phyloP scores from a whole-genome alignment of 1,140 invertebrate genomes.

The Cydia splendana region DNA sequence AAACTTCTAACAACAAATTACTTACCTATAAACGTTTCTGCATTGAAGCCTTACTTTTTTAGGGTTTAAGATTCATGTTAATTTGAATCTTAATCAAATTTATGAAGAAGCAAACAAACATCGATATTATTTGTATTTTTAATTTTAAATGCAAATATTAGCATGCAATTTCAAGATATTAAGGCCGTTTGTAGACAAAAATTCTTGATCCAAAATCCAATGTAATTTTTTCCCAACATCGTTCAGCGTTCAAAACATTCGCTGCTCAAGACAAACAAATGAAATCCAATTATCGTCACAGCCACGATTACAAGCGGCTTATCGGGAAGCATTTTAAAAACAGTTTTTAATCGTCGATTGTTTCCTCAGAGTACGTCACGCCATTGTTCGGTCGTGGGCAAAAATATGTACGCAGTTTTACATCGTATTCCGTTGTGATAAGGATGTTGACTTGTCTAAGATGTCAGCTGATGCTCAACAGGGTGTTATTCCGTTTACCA shows the following conservation, averaged over 20 bases:
- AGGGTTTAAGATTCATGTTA: too few species aligned
- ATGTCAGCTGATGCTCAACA: not conserved
- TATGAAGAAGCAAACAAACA: too few species aligned
- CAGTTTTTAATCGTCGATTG: conserved; percentile 70
- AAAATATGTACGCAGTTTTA: not conserved
- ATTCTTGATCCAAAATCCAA: not conserved
- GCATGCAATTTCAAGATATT: too few species aligned
- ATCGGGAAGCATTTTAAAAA: conserved; percentile 67
- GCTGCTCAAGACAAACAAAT: conserved; percentile 44
- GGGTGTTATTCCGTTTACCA: conserved; percentile 14
- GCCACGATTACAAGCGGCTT: conserved; percentile 51
- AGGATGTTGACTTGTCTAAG: not conserved
- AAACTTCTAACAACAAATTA: too few species aligned
- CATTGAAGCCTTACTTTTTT: too few species aligned
- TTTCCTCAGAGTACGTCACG: conserved; percentile 61
- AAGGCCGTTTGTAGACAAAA: not conserved
- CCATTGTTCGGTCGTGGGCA: conserved; percentile 52
- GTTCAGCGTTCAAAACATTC: not conserved
- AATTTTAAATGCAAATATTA: too few species aligned
- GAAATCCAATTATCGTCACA: conserved; percentile 40
- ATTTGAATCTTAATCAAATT: too few species aligned
- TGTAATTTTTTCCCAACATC: conserved; percentile 2
- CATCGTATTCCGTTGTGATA: not conserved
- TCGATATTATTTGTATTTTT: too few species aligned
- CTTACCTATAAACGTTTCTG: too few species aligned